phyloP scores from a whole-genome alignment of 2,797 vertebrate genomes.

The Poeciliopsis infans region DNA sequence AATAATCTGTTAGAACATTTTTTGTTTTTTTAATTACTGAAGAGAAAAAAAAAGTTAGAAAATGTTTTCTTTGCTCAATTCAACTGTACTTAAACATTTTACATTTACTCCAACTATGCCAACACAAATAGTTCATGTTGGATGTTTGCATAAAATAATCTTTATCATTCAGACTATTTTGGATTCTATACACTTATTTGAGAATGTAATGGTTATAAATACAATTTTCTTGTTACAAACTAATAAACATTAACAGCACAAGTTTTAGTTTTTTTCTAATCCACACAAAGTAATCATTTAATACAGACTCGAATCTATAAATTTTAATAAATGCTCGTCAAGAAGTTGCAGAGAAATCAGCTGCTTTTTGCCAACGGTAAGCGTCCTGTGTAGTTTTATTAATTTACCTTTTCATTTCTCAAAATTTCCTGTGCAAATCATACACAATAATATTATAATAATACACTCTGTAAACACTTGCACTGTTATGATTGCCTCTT shows the following conservation, averaged over 20 bases:
- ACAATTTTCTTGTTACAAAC: neutral
- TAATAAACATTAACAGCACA: neutral
- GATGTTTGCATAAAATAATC: neutral
- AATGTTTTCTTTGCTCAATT: neutral
- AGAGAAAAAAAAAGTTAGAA: neutral
- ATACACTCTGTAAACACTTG: too few relatives aligned
- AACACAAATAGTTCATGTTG: neutral
- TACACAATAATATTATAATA: too few relatives aligned
- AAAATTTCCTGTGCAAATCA: too few relatives aligned
- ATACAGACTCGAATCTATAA: neutral
- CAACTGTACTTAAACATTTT: neutral
- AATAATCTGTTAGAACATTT: neutral
- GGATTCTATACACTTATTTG: neutral
- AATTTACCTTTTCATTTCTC: too few relatives aligned
- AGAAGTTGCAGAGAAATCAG: neutral
- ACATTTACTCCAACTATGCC: neutral
- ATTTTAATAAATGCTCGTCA: neutral
- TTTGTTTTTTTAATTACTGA: neutral
- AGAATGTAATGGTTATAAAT: neutral
- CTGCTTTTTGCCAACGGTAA: too few relatives aligned
- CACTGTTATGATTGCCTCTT: neutral
- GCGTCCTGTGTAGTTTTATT: too few relatives aligned
- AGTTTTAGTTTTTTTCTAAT: neutral
- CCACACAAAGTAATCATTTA: neutral
- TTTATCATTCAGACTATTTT: neutral